Conservation (phyloP, 2,888 invertebrate genomes). For the Hermaeophaga mercurialis region DNA sequence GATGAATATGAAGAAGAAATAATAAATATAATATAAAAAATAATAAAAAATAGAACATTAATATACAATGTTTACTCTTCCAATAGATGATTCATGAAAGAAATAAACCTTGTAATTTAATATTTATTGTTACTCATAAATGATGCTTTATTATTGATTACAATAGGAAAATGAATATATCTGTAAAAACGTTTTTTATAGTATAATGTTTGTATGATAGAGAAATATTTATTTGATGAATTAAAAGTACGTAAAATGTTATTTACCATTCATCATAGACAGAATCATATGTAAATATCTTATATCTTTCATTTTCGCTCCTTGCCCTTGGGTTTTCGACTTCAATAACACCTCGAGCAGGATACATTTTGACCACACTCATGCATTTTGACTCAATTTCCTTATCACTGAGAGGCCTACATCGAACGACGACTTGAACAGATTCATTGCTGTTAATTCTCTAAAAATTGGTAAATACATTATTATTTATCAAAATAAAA, state of each 20-base stretch:
- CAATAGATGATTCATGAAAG: too few species aligned
- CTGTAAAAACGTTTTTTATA: too few species aligned
- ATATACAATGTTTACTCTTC: too few species aligned
- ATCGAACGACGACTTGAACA: constrained; percentile 96
- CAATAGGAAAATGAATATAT: too few species aligned
- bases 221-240: neutral
- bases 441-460: constrained; percentile 69
- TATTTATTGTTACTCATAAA: neutral
- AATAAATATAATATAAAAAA: too few species aligned
- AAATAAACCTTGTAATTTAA: neutral
- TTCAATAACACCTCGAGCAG: constrained; percentile 88
- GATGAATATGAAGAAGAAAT: too few species aligned
- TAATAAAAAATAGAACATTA: too few species aligned
- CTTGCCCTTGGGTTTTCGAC: constrained; percentile 82
- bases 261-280: constrained; percentile 85
- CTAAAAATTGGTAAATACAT: constrained; percentile 29
- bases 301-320: constrained; percentile 74
- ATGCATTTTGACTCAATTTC: constrained; percentile 77
- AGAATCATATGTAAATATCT: constrained; percentile 96
- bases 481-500: neutral
- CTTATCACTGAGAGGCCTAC: constrained; percentile 90
- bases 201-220: neutral
- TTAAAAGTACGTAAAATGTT: too few species aligned
- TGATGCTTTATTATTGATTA: too few species aligned
- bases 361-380: constrained; percentile 83